Evolutionary conservation across 2,888 invertebrate genomes (phyloP).

Genomic region (Drosophila nr. medialis): DNA sequence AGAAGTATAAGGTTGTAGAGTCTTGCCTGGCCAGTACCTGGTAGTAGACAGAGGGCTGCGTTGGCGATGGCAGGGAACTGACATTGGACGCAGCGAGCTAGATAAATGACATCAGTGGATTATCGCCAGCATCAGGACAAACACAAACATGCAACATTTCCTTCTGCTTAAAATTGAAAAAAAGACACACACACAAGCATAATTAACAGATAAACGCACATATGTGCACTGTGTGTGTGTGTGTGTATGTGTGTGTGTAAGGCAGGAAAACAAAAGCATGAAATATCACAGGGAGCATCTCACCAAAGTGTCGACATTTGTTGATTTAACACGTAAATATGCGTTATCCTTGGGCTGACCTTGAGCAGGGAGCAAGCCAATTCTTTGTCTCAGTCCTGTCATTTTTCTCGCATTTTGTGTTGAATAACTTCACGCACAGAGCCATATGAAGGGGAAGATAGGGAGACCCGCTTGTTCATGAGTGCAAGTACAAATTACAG

Average conservation of each 20-base stretch:
- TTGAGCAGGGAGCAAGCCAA: conserved; percentile 56
- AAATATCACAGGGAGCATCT: conserved; percentile 60
- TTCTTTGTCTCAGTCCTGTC: conserved; percentile 36
- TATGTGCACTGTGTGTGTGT: conserved; percentile 17
- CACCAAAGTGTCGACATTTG: conserved; percentile 57
- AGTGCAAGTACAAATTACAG: conserved; percentile 78
- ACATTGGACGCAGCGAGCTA: conserved; percentile 59
- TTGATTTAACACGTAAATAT: conserved; percentile 67
- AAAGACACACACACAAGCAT: conserved; percentile 24
- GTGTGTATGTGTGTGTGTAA: conserved; percentile 33
- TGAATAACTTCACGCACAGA: conserved; percentile 71
- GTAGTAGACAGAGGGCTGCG: not conserved
- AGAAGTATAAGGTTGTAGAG: conserved; percentile 59
- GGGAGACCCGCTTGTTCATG: conserved; percentile 46
- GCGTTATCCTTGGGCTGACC: conserved; percentile 80
- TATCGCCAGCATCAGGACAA: conserved; percentile 66
- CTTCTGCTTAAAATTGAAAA: conserved; percentile 64
- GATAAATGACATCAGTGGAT: conserved; percentile 78
- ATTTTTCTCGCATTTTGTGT: conserved; percentile 47
- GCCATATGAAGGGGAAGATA: conserved; percentile 7
- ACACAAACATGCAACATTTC: conserved; percentile 66
- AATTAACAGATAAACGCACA: conserved; percentile 46
- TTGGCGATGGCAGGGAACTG: conserved; percentile 2
- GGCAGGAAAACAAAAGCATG: conserved; percentile 69
- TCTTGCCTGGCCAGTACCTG: conserved; percentile 23